A percentile compares a stretch with the other conserved stretches of the same genome.
phyloP scores from a whole-genome alignment of 2,113 vertebrate species.

The Verasper variegatus region DNA sequence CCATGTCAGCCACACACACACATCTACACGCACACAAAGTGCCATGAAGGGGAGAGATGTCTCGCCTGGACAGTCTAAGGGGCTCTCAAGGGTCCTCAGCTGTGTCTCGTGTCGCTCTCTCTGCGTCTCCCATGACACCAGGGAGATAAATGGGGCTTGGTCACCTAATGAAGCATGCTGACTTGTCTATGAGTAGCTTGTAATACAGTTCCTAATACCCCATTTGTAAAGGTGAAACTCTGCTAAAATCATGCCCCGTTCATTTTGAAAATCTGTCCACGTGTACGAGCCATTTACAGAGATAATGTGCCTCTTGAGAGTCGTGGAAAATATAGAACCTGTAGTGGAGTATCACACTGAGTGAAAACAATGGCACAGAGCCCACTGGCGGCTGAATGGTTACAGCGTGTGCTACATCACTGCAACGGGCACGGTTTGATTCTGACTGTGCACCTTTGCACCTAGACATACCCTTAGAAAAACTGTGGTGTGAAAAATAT shows the following conservation, averaged over 20 bases:
- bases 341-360: background rate
- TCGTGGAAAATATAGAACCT: conserved; percentile 9
- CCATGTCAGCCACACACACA: conserved; percentile 45
- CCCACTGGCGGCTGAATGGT: background rate
- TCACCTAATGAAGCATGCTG: conserved; percentile 67
- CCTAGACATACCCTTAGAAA: too few species aligned
- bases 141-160: conserved; percentile 54
- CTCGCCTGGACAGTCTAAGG: conserved; percentile 65
- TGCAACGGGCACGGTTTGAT: background rate
- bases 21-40: conserved; percentile 35
- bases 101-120: conserved; percentile 32
- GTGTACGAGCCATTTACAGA: conserved; percentile 21
- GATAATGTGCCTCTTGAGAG: conserved; percentile 10
- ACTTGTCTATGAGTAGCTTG: conserved; percentile 48
- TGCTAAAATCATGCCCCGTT: conserved; percentile 12
- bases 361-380: background rate
- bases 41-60: conserved; percentile 83
- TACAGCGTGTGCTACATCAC: background rate
- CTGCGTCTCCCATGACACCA: conserved; percentile 52
- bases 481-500: too few species aligned
- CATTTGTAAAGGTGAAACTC: conserved; percentile 40
- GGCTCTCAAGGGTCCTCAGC: conserved; percentile 62
- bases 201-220: conserved; percentile 49
- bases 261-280: conserved; percentile 4
- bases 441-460: background rate